These are phyloP conservation scores for Spermophilus dauricus DNA, from an alignment of 2,113 vertebrate genomes.

Conservation along the genomic window DNA sequence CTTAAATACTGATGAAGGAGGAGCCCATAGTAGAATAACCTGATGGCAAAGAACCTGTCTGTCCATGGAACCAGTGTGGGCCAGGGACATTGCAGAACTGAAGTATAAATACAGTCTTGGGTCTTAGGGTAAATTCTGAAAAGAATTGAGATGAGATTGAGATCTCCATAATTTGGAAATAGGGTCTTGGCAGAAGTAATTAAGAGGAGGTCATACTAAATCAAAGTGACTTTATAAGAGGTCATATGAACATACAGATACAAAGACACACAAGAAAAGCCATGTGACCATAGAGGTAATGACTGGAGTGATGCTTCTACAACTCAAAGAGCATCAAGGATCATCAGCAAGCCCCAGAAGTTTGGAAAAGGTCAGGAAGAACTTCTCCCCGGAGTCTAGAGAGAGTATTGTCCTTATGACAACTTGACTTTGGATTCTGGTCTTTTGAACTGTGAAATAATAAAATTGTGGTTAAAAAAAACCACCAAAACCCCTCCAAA, in stretches of 20 bases:
- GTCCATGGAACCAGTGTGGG: background rate
- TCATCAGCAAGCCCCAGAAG: background rate
- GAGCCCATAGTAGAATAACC: background rate
- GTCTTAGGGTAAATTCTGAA: background rate
- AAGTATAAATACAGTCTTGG: background rate
- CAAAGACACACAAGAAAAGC: background rate
- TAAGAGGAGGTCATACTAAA: background rate
- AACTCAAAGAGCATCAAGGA: background rate
- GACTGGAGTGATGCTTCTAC: background rate
- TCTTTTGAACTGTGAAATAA: background rate
- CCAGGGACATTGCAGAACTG: background rate
- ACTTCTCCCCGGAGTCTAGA: background rate
- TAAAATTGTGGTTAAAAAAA: background rate
- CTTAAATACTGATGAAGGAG: background rate
- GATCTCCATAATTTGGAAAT: constrained; percentile 18
- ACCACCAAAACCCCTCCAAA: background rate
- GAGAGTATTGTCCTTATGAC: background rate
- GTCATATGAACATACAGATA: background rate
- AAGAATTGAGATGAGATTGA: background rate
- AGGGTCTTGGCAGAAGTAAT: background rate
- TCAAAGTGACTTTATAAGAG: background rate
- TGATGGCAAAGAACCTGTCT: background rate
- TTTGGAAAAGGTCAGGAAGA: background rate
- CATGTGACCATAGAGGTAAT: background rate
- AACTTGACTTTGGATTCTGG: background rate